Evolutionary conservation across 2,797 vertebrate species (phyloP).

Genomic region (Dipus sagitta): DNA sequence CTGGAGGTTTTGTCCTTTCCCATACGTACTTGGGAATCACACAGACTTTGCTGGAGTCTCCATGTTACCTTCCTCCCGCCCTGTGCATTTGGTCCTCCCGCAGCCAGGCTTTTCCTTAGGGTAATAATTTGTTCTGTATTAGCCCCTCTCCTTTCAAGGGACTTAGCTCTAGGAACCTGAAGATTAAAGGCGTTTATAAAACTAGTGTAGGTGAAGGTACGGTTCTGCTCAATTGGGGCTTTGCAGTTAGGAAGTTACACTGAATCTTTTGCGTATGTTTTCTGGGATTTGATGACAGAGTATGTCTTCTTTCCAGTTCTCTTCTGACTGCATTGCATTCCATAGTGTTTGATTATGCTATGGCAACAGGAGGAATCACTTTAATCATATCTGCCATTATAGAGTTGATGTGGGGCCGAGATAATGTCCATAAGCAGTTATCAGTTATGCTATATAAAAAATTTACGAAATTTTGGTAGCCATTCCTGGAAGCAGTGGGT

Average conservation of each 20-base stretch:
- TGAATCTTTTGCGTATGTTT: neutral
- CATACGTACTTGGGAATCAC: neutral
- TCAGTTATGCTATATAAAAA: neutral
- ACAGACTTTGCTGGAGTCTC: neutral
- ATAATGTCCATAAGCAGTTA: neutral
- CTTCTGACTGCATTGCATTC: constrained; percentile 8
- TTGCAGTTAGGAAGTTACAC: neutral
- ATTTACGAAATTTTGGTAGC: neutral
- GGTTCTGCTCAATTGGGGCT: neutral
- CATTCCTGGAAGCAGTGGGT: neutral
- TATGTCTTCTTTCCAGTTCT: constrained; percentile 36
- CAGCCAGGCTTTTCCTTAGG: neutral
- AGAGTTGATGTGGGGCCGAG: neutral
- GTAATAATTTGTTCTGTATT: neutral
- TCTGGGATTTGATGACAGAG: constrained; percentile 24
- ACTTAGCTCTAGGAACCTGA: constrained; percentile 16
- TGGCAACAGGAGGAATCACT: neutral
- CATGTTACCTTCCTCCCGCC: fast-evolving
- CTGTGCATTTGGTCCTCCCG: neutral
- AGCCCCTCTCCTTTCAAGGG: constrained; percentile 1
- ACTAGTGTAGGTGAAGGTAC: neutral
- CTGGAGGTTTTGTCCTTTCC: neutral
- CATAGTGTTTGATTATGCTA: neutral
- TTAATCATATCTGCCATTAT: neutral
- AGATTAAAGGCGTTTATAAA: constrained; percentile 65